phyloP scores from a whole-genome alignment of 2,888 invertebrate genomes.

The Aphodius sticticus region DNA sequence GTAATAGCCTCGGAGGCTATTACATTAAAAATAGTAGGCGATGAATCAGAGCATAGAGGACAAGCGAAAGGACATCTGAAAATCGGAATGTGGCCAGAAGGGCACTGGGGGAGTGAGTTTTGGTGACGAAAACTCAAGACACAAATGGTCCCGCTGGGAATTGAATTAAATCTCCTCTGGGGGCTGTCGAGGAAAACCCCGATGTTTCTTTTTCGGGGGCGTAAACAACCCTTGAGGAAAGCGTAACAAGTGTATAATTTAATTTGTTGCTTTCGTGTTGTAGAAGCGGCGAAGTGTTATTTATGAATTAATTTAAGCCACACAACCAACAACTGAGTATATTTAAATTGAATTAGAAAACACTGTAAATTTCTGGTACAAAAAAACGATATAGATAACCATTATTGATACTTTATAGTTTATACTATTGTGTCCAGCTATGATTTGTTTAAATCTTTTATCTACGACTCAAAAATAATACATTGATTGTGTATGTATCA shows the following conservation, averaged over 20 bases:
- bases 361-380: too few relatives aligned
- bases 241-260: neutral
- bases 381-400: too few relatives aligned
- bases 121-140: constrained; percentile 42
- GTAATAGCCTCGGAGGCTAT: neutral
- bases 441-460: too few relatives aligned
- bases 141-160: constrained; percentile 49
- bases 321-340: too few relatives aligned
- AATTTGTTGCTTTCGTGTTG: neutral
- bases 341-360: too few relatives aligned
- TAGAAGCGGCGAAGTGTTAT: too few relatives aligned
- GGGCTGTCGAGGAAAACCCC: neutral
- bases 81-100: constrained; percentile 22
- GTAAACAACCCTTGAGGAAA: neutral
- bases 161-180: constrained; percentile 43
- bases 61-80: neutral
- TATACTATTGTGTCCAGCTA: too few relatives aligned
- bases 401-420: too few relatives aligned
- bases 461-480: too few relatives aligned
- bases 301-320: too few relatives aligned
- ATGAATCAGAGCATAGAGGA: neutral
- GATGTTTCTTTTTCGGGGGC: neutral
- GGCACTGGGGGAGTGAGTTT: constrained; percentile 32
- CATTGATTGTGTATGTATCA: too few relatives aligned
- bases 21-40: neutral